Percentiles rank a stretch among this genome's conserved stretches.
Evolutionary conservation across 2,888 invertebrate species (phyloP).

Genomic region (Tridacna crocea): DNA sequence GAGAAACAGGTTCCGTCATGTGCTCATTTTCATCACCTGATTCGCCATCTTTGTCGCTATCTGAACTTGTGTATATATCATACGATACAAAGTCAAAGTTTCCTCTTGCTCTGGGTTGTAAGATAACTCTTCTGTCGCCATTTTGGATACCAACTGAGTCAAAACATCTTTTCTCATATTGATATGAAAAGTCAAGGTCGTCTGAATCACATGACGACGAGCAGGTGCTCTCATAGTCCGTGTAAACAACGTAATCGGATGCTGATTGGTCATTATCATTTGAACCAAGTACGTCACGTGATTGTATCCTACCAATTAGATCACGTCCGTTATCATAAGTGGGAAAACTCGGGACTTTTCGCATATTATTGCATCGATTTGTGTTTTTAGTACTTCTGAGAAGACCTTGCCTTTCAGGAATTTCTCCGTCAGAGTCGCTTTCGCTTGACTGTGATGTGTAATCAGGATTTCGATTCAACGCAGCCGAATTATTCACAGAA

Average conservation of each 20-base stretch:
- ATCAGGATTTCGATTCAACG: neutral
- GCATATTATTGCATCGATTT: neutral
- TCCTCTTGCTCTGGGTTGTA: neutral
- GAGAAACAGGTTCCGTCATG: neutral
- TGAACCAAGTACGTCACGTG: neutral
- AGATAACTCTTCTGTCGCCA: neutral
- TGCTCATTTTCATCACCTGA: neutral
- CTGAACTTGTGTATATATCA: constrained; percentile 18
- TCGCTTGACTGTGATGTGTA: neutral
- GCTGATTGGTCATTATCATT: neutral
- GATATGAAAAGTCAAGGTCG: constrained; percentile 51
- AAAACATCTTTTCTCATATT: constrained; percentile 19
- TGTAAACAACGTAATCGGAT: neutral
- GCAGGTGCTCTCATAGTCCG: constrained; percentile 31
- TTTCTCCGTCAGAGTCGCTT: neutral
- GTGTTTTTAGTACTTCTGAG: neutral
- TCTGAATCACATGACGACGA: constrained; percentile 45
- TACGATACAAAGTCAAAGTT: constrained; percentile 12
- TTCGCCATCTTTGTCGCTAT: constrained; percentile 1
- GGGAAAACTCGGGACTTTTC: neutral
- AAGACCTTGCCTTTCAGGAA: neutral
- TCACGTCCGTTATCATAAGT: neutral
- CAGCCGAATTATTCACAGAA: neutral
- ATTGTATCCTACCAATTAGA: no score
- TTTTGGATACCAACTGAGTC: neutral